Conservation (phyloP, 1,140 invertebrate species). For the Leptestheria dahalacensis region DNA sequence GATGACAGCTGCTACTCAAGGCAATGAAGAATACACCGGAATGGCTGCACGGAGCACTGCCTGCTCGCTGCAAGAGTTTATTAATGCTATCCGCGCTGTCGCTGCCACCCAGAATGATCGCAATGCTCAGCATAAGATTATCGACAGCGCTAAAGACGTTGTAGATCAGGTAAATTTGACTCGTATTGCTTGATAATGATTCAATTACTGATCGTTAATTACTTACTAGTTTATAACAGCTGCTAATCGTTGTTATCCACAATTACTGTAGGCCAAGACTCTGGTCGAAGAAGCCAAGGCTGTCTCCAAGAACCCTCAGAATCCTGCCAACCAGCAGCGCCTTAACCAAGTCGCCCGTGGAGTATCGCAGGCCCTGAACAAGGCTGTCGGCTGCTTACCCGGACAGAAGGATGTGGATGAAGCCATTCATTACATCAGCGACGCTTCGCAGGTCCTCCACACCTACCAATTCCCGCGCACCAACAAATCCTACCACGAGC, state of each 20-base stretch:
- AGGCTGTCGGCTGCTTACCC: constrained; percentile 63
- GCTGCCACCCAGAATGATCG: constrained; percentile 45
- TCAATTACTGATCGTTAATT: too few relatives aligned
- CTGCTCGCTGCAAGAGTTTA: constrained; percentile 50
- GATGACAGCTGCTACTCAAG: constrained; percentile 66
- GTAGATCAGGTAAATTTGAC: too few relatives aligned
- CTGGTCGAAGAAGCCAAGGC: constrained; percentile 62
- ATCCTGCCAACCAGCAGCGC: constrained; percentile 39
- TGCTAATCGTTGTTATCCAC: too few relatives aligned
- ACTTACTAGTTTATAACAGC: too few relatives aligned
- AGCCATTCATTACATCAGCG: constrained; percentile 63
- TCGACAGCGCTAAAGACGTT: constrained; percentile 61
- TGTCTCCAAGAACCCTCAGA: constrained; percentile 43
- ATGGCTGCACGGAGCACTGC: constrained; percentile 66
- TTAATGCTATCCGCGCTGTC: constrained; percentile 52
- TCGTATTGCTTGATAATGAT: too few relatives aligned
- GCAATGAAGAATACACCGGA: constrained; percentile 68
- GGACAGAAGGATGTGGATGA: constrained; percentile 79
- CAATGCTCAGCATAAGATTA: constrained; percentile 44
- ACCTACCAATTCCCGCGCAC: constrained; percentile 52
- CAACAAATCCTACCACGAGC: constrained; percentile 57
- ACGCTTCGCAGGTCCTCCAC: constrained; percentile 53
- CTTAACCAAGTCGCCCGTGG: constrained; percentile 47
- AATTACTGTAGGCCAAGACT: constrained; percentile 47
- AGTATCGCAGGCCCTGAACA: constrained; percentile 40